Conservation (phyloP, 2,113 vertebrate genomes). For the Oostethus manadensis region DNA sequence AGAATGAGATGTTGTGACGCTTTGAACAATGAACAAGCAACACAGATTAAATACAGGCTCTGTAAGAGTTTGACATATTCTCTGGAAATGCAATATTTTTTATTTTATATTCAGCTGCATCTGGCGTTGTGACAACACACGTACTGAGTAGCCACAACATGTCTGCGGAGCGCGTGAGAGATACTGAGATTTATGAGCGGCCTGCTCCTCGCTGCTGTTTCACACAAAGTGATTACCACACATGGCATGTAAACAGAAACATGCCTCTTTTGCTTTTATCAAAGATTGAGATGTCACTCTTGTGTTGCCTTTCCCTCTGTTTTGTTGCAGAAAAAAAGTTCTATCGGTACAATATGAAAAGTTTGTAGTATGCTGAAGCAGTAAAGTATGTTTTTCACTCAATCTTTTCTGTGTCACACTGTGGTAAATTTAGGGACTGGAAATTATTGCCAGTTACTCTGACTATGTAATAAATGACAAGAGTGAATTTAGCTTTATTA, state of each 20-base stretch:
- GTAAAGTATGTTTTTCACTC: background rate
- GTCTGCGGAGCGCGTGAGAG: slow-evolving; percentile 66
- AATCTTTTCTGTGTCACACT: slow-evolving; percentile 7
- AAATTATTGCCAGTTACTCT: slow-evolving; percentile 17
- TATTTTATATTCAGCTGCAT: slow-evolving; percentile 57
- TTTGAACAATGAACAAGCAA: background rate
- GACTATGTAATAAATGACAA: slow-evolving; percentile 56
- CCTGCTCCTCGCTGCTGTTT: slow-evolving; percentile 35
- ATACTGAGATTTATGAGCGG: slow-evolving; percentile 59
- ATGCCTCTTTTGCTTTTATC: slow-evolving; percentile 41
- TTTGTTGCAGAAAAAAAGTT: slow-evolving; percentile 3
- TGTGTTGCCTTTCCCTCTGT: slow-evolving; percentile 13
- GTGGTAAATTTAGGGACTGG: slow-evolving; percentile 11
- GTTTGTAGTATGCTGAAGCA: no score
- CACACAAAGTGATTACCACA: slow-evolving; percentile 42
- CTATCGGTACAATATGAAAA: background rate
- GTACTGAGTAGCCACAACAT: slow-evolving; percentile 55
- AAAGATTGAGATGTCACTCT: slow-evolving; percentile 23
- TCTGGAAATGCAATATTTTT: slow-evolving; percentile 41
- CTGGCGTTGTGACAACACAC: slow-evolving; percentile 49
- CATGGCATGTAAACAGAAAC: slow-evolving; percentile 52
- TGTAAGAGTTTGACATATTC: slow-evolving; percentile 27
- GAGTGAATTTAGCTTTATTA: slow-evolving; percentile 30
- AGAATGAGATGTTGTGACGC: background rate
- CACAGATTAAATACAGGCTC: slow-evolving; percentile 17